phyloP scores from a whole-genome alignment of 2,113 vertebrate species.

The Marmota flaviventris region DNA sequence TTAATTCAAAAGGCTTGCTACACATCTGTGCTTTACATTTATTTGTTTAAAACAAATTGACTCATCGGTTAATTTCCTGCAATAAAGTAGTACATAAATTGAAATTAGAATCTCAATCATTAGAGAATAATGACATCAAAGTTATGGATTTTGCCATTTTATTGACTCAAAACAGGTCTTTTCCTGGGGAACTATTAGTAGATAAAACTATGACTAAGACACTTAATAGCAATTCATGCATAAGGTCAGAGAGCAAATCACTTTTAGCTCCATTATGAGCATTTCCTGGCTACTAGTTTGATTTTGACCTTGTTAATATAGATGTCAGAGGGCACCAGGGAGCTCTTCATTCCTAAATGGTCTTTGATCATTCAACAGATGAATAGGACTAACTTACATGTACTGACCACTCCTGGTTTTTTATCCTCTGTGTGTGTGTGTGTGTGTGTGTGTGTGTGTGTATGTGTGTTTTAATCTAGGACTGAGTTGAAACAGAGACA shows the following conservation, averaged over 20 bases:
- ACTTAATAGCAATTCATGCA: constrained; percentile 42
- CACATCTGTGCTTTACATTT: constrained; percentile 61
- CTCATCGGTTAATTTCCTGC: constrained; percentile 77
- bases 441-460: too few species aligned
- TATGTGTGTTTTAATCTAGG: background rate
- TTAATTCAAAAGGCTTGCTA: constrained; percentile 62
- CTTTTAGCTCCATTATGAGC: constrained; percentile 46
- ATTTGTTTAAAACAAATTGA: constrained; percentile 77
- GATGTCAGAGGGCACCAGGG: background rate
- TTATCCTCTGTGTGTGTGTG: background rate
- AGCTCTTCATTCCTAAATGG: background rate
- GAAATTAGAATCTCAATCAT: constrained; percentile 75
- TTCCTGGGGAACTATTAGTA: constrained; percentile 68
- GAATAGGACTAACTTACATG: background rate
- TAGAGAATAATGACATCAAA: constrained; percentile 77
- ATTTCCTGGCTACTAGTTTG: constrained; percentile 58
- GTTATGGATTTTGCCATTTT: constrained; percentile 68
- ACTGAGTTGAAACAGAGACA: background rate
- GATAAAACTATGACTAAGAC: constrained; percentile 58
- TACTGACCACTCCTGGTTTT: background rate
- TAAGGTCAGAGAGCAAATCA: constrained; percentile 66
- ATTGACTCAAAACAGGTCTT: constrained; percentile 69
- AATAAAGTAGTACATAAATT: constrained; percentile 76
- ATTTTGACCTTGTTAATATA: constrained; percentile 63
- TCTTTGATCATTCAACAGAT: background rate